Conservation (phyloP, 2,797 vertebrate species). For the Podarcis lilfordi region DNA sequence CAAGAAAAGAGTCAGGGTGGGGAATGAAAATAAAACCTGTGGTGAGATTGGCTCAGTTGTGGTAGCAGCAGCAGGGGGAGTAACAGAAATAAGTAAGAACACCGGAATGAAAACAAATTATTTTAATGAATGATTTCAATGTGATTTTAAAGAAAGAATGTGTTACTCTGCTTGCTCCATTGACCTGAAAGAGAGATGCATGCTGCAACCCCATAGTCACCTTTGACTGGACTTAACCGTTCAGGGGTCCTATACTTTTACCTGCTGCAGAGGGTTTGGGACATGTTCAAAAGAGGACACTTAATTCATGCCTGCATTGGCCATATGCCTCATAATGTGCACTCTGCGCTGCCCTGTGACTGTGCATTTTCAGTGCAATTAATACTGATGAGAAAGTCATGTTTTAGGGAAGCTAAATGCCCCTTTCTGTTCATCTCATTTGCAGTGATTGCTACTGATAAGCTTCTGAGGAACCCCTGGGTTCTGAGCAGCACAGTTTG, state of each 20-base stretch:
- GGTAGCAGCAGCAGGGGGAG: neutral
- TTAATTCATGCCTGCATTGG: neutral
- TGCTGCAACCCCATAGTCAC: rapidly evolving
- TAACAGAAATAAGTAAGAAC: neutral
- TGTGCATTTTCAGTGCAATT: neutral
- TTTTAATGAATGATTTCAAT: neutral
- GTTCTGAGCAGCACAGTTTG: neutral
- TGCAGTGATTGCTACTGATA: neutral
- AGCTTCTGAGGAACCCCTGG: neutral
- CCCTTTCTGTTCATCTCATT: neutral
- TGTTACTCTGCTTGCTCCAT: neutral
- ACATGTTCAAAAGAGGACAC: neutral
- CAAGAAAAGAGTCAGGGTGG: neutral
- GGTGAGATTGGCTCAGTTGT: neutral
- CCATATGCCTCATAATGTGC: neutral
- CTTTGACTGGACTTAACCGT: no score
- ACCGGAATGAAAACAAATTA: neutral
- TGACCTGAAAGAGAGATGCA: no score
- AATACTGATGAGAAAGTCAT: neutral
- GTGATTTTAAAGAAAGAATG: neutral
- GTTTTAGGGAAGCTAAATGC: neutral
- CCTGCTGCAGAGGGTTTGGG: neutral
- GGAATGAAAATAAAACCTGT: neutral
- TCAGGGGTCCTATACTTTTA: neutral
- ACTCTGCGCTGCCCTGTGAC: neutral